A percentile compares a stretch with the other conserved stretches of the same genome.
These are phyloP conservation scores for Drosophila ficusphila DNA, from an alignment of 1,140 invertebrate species.

Conservation along the genomic window DNA sequence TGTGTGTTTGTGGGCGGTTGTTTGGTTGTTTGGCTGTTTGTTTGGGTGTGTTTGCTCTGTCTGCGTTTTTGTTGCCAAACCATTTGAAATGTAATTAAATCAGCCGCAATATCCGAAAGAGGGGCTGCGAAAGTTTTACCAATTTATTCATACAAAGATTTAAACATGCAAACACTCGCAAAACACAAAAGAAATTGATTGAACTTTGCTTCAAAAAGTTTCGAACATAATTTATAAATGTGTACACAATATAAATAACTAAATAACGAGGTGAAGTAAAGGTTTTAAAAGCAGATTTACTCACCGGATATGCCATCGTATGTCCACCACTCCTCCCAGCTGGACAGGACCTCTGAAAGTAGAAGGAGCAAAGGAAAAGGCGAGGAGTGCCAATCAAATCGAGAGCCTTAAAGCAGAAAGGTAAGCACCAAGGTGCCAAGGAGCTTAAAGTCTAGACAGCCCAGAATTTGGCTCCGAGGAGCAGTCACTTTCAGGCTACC, in stretches of 20 bases:
- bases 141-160: constrained; percentile 37
- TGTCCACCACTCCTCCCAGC: constrained; percentile 97
- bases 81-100: constrained; percentile 62
- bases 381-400: neutral
- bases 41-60: constrained; percentile 16
- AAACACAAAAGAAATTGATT: constrained; percentile 19
- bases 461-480: constrained; percentile 14
- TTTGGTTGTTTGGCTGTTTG: constrained; percentile 15
- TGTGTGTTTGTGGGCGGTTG: constrained; percentile 1
- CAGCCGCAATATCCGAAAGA: constrained; percentile 18
- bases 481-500: neutral
- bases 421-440: constrained; percentile 12
- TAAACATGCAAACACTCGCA: neutral
- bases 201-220: neutral
- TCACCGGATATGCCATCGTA: constrained; percentile 96
- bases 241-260: too few relatives aligned
- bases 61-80: constrained; percentile 40
- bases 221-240: neutral
- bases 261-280: too few relatives aligned
- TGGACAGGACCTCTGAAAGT: constrained; percentile 88
- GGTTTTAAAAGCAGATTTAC: constrained; percentile 28
- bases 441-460: constrained; percentile 30
- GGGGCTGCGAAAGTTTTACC: constrained; percentile 1
- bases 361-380: neutral
- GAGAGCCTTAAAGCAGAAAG: neutral